Base-by-base conservation (phyloP, 2,888 invertebrate species). In the Plusia festucae region DNA sequence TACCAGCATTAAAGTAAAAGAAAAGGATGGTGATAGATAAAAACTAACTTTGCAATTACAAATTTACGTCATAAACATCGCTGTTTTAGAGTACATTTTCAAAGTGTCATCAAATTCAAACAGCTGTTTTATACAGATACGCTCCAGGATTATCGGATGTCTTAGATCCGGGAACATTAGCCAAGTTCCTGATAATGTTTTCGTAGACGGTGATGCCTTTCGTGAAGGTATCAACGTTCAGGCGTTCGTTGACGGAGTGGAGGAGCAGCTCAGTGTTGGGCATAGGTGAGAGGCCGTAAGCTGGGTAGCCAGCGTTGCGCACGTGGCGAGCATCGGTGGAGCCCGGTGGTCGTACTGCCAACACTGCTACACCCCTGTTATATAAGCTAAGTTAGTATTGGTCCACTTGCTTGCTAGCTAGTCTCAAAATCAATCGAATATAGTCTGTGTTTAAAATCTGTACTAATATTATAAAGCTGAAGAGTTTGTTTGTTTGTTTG, bases 241-340 rank as follows among this genome's bases (percentile, higher is more conserved):
- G 90, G 83, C 94, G 97, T 88, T 98, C 98, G 85, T 98, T 96
- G 85, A 98, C 97, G 82, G 97, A 97, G 86, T 98, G 98, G 15
- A 98, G 95, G 2, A 98, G 93, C 16, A 97, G 95, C 0, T 97
- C 97, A 0, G 98, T 98, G 83, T 97, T 96, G 84, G 97, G 97
- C 95, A 98, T 97, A 0, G 98, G 98, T 0, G 98, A 97, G 87
- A 98, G 97, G n/a, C 98, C 97, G 78, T 98, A 94, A 0, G 97
- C 97, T n/a, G 98, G 97, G 60, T 97, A 95, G 15, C 97, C 97
- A 52, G 96, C 90, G 95, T 92, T 91, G 81, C 98, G 96, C 16
- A 98, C 90, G 85, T 96, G 98, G 53, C 98, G 96, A 72, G 97
- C 97, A 84, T 99, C 78, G 96, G 88, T 99, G 54, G 97, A 97